These are phyloP conservation scores for Halictus rubicundus DNA, from an alignment of 1,140 invertebrate genomes.

Conservation along the genomic window DNA sequence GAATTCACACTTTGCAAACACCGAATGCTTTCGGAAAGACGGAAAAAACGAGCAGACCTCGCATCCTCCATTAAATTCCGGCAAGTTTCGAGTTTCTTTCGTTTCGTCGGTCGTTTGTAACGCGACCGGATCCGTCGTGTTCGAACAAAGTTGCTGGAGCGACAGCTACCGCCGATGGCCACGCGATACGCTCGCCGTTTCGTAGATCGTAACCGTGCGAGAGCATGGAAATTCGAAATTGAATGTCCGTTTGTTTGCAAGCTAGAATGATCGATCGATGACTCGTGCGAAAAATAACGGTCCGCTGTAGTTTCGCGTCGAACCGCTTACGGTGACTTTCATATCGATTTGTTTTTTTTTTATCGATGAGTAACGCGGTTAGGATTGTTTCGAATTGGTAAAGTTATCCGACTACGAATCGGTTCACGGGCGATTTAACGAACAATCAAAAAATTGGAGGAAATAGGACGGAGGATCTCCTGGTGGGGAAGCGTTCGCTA, in stretches of 20 bases:
- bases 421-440: background rate
- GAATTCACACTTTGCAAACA: too few relatives aligned
- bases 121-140: too few relatives aligned
- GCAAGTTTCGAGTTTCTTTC: too few relatives aligned
- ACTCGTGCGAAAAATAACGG: background rate
- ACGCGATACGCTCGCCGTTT: too few relatives aligned
- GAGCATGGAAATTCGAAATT: slow-evolving; percentile 6
- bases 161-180: too few relatives aligned
- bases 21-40: too few relatives aligned
- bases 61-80: too few relatives aligned
- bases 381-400: background rate
- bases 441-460: background rate
- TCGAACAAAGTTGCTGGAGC: too few relatives aligned
- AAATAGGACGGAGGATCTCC: background rate
- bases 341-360: background rate
- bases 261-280: background rate
- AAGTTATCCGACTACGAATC: background rate
- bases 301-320: background rate
- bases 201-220: background rate
- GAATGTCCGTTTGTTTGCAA: slow-evolving; percentile 14
- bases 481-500: background rate
- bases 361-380: background rate
- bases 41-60: too few relatives aligned
- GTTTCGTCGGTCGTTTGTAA: too few relatives aligned
- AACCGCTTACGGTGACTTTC: background rate